These are phyloP conservation scores for Aleadryas rufinucha DNA, from an alignment of 2,113 vertebrate species.

Conservation along the genomic window DNA sequence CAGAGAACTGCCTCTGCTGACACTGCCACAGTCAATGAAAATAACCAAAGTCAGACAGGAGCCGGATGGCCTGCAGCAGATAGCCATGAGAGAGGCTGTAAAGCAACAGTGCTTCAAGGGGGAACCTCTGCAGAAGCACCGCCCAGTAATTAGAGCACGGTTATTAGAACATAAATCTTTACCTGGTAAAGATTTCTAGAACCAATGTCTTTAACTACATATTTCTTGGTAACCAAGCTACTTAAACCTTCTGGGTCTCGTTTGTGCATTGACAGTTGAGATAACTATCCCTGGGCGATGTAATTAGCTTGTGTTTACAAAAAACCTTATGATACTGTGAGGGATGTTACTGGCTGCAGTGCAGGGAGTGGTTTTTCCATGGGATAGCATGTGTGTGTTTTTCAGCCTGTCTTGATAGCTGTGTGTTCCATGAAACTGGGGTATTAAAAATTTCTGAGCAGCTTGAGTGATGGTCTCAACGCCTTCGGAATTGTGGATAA, in stretches of 20 bases:
- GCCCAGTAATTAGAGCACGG: neutral
- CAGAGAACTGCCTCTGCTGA: neutral
- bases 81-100: neutral
- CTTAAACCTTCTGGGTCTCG: neutral
- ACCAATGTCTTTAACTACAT: neutral
- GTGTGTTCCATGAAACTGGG: neutral
- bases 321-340: neutral
- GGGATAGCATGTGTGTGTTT: neutral
- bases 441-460: neutral
- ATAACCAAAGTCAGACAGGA: neutral
- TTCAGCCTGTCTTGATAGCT: neutral
- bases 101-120: neutral
- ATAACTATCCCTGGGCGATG: neutral
- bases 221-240: neutral
- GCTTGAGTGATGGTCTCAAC: neutral
- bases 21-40: neutral
- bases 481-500: neutral
- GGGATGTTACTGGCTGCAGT: neutral
- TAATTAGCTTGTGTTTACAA: neutral
- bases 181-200: neutral
- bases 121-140: neutral
- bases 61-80: neutral
- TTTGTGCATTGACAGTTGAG: neutral
- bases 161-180: neutral
- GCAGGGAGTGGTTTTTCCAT: neutral